Evolutionary conservation across 2,888 invertebrate species (phyloP).

Genomic region (Nipponacmea schrenckii): DNA sequence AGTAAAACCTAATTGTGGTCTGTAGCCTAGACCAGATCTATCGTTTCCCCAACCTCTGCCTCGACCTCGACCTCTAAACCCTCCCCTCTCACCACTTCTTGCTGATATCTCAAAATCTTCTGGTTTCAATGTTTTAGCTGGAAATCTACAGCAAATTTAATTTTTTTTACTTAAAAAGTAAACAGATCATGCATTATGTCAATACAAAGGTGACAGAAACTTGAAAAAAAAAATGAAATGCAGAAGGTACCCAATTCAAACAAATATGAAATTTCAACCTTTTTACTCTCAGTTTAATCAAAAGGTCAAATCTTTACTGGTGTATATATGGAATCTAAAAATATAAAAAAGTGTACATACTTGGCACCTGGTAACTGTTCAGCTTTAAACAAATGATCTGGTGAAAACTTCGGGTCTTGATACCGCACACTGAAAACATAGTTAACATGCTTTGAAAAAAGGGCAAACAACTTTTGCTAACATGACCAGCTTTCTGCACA

Average conservation of each 20-base stretch:
- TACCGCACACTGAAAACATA: slow-evolving; percentile 74
- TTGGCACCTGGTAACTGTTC: slow-evolving; percentile 71
- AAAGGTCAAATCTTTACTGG: no score
- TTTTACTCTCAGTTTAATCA: no score
- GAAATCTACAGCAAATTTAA: slow-evolving; percentile 71
- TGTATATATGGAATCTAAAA: no score
- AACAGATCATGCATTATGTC: neutral
- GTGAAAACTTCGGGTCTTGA: slow-evolving; percentile 82
- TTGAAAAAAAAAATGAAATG: no score
- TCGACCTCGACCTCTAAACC: slow-evolving; percentile 25
- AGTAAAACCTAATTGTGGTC: slow-evolving; percentile 64
- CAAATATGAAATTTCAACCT: no score
- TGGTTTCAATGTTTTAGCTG: slow-evolving; percentile 82
- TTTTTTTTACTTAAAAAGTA: neutral
- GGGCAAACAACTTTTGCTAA: no score
- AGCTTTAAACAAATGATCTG: slow-evolving; percentile 83
- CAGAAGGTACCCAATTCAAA: no score
- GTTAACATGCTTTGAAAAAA: no score
- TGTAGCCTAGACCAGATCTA: slow-evolving; percentile 26
- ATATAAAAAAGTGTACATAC: slow-evolving; percentile 47
- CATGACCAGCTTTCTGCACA: no score
- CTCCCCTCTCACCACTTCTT: slow-evolving; percentile 19
- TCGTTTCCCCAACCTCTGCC: slow-evolving; percentile 16
- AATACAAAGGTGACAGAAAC: neutral
- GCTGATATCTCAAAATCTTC: slow-evolving; percentile 72